A percentile compares a stretch with the other conserved stretches of the same genome.
Conservation (phyloP, 2,797 vertebrate species). For the Dendrocincla tyrannina region DNA sequence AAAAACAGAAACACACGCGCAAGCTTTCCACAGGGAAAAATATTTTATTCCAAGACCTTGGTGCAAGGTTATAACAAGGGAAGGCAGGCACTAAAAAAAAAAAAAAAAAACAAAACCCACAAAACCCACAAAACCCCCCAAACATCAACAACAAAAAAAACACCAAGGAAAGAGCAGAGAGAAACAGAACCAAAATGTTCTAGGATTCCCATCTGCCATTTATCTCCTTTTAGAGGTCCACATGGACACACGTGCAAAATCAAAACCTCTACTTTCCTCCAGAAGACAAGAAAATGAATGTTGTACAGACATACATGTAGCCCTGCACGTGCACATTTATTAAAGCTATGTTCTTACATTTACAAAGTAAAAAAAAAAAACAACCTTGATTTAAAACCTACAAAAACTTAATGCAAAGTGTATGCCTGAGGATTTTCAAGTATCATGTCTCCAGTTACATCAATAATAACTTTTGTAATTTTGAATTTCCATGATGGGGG, state of each 20-base stretch:
- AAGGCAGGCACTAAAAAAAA: background rate
- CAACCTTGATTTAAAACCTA: background rate
- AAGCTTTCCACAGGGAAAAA: background rate
- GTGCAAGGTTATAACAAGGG: background rate
- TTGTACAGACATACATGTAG: background rate
- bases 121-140: background rate
- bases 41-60: background rate
- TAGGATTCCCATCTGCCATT: background rate
- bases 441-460: background rate
- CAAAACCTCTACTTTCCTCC: background rate
- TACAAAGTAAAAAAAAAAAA: background rate
- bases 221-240: background rate
- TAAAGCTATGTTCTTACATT: background rate
- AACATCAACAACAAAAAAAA: background rate
- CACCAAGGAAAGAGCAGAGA: background rate
- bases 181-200: background rate
- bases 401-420: background rate
- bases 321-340: rapidly evolving
- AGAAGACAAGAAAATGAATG: background rate
- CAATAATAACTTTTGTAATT: background rate
- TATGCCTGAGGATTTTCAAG: background rate
- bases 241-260: background rate
- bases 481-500: conserved; percentile 14
- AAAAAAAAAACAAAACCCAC: background rate
- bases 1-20: rapidly evolving